Conservation (phyloP, 2,888 invertebrate genomes). For the Aphelenchoides bicaudatus region DNA sequence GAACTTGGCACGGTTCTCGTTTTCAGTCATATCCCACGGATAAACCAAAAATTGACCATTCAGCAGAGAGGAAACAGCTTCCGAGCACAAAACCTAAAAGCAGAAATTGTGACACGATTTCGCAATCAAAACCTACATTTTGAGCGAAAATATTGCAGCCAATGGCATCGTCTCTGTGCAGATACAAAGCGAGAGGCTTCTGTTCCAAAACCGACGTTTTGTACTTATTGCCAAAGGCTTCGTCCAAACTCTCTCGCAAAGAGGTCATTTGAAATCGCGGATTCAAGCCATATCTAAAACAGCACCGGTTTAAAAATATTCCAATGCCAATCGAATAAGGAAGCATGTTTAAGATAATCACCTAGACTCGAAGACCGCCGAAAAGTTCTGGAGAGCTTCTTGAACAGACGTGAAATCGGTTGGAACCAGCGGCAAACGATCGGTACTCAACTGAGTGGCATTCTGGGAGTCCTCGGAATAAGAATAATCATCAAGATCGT, state of each 20-base stretch:
- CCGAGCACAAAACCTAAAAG: slow-evolving; percentile 74
- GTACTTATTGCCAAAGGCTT: slow-evolving; percentile 35
- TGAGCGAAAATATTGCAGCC: slow-evolving; percentile 80
- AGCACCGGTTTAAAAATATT: neutral
- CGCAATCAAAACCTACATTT: slow-evolving; percentile 21
- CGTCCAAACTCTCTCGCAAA: slow-evolving; percentile 26
- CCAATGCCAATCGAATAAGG: neutral
- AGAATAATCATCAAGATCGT: slow-evolving; percentile 2
- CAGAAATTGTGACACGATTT: slow-evolving; percentile 5
- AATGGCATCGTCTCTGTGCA: slow-evolving; percentile 92
- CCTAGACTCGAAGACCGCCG: slow-evolving; percentile 47
- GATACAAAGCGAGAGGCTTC: slow-evolving; percentile 85
- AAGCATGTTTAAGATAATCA: slow-evolving; percentile 17
- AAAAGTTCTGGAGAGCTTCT: slow-evolving; percentile 54
- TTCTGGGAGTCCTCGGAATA: neutral
- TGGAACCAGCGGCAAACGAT: slow-evolving; percentile 50
- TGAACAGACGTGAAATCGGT: slow-evolving; percentile 39
- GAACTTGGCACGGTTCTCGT: slow-evolving; percentile 78
- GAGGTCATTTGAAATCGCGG: slow-evolving; percentile 35
- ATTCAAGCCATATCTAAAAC: slow-evolving; percentile 37
- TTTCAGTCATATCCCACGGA: slow-evolving; percentile 93
- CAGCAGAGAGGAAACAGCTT: slow-evolving; percentile 82
- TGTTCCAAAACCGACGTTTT: slow-evolving; percentile 67
- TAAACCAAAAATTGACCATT: slow-evolving; percentile 85
- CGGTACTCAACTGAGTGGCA: neutral